phyloP scores from a whole-genome alignment of 1,140 invertebrate genomes.

The Teleogryllus occipitalis region DNA sequence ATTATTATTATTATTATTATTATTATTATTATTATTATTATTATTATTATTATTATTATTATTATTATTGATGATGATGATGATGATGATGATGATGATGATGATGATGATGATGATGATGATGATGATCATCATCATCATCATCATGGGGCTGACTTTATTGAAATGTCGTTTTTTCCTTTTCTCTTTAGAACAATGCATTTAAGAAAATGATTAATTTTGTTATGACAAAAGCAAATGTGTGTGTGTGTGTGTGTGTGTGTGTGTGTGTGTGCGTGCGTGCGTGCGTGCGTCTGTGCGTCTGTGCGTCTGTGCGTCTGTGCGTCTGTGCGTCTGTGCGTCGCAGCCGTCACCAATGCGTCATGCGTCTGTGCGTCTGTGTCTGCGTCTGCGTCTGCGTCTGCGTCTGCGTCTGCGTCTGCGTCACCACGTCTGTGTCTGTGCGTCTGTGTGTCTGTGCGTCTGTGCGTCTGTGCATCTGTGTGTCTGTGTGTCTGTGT shows the following conservation, averaged over 20 bases:
- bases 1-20: constrained; percentile 8
- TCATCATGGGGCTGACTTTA: not conserved
- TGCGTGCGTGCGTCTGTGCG: no score
- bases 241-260: not conserved
- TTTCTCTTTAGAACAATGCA: not conserved
- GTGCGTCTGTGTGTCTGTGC: no score
- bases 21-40: constrained; percentile 8
- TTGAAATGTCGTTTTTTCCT: not conserved
- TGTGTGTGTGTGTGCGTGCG: constrained; percentile 9
- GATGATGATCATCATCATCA: not conserved
- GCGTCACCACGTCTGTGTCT: not conserved
- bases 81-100: not conserved
- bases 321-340: constrained; percentile 6
- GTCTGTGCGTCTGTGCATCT: no score
- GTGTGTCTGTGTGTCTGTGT: constrained; percentile 7
- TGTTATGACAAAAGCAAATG: not conserved
- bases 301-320: not conserved
- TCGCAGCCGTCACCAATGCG: not conserved
- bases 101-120: not conserved
- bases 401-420: not conserved
- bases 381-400: not conserved
- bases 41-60: constrained; percentile 8
- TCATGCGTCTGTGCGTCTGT: not conserved
- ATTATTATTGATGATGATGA: not conserved
- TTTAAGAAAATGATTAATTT: not conserved